Evolutionary conservation across 2,113 vertebrate genomes (phyloP).

Genomic region (Chaetorhynchus papuensis): DNA sequence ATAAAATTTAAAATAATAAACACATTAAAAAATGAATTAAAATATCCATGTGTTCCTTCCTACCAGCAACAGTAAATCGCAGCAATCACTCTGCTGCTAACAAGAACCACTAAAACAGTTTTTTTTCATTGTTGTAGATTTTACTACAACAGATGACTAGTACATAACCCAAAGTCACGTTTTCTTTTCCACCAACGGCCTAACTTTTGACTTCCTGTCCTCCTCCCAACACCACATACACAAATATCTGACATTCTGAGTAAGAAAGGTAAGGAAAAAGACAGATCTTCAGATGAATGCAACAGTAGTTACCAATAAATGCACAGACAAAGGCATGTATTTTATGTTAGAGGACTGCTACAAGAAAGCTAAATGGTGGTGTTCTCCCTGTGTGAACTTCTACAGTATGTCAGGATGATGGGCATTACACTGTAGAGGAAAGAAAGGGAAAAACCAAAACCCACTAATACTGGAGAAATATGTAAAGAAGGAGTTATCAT

Average conservation of each 20-base stretch:
- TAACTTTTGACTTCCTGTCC: not conserved
- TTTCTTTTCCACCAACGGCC: not conserved
- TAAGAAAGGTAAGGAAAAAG: not conserved
- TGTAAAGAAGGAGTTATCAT: not conserved
- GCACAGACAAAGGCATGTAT: not conserved
- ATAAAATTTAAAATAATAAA: not conserved
- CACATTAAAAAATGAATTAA: not conserved
- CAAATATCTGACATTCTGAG: not conserved
- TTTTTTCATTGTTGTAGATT: not conserved
- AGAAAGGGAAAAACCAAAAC: not conserved
- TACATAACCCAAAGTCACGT: not conserved
- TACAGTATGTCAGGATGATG: not conserved
- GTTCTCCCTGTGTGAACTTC: not conserved
- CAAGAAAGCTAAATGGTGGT: accelerated
- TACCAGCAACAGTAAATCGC: not conserved
- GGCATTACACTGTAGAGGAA: not conserved
- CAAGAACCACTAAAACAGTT: not conserved
- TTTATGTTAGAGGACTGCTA: not conserved
- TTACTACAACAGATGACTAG: not conserved
- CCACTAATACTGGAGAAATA: not conserved
- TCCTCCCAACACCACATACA: not conserved
- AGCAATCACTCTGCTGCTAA: not conserved
- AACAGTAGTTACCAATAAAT: not conserved
- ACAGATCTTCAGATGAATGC: not conserved
- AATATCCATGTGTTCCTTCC: not conserved